Base-by-base conservation (phyloP, 2,888 invertebrate genomes). In the Exephanes ischioxanthus region DNA sequence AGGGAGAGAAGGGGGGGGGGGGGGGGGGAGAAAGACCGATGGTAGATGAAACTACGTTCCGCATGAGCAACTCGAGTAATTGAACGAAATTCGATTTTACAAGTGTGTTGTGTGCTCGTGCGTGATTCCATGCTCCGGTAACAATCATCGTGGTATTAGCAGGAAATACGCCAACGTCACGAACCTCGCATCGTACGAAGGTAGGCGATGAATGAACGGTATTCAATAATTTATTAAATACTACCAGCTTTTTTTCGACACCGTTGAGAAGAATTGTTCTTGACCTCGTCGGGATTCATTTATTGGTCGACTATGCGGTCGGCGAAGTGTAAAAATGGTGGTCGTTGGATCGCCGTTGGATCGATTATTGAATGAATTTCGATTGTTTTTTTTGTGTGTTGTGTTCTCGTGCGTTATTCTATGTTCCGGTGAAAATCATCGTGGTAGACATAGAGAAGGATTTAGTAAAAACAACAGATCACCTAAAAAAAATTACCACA, bases 11-110 rank as follows among this genome's bases (percentile, higher is more conserved):
- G 2, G 16, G 3, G 41, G 9, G 22, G n/a, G 14, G 41, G n/a
- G 30, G 30, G 19, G 48, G 19, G 33, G 19, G 75, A 16, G 51
- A 5, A 48, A 68, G 70, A 37, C n/a, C 16, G 14, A 33, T 7
- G 41, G 16, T 22, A 16, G 41, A 61, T 19, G 61, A 68, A 70
- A 37, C 22, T 67, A 33, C 61, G 71, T 76, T 80, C 72, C 68
- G 80, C 80, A 67, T 77, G 80, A 80, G 68, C 73, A 84, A 77
- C 76, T 84, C 80, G 72, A 72, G 76, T 84, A 84, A 84, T 84
- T 80, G 77, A 84, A 84, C 76, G 67, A 80, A 76, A 84, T 80
- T 77, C 67, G 80, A 84, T 84, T 76, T 73, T 70, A 61, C 78
- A 71, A 80, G 58, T 72, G 67, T 19, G 37, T 7, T 61, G 37